A percentile compares a stretch with the other conserved stretches of the same genome.
Conservation (phyloP, 2,113 vertebrate genomes). For the Sialia sialis region DNA sequence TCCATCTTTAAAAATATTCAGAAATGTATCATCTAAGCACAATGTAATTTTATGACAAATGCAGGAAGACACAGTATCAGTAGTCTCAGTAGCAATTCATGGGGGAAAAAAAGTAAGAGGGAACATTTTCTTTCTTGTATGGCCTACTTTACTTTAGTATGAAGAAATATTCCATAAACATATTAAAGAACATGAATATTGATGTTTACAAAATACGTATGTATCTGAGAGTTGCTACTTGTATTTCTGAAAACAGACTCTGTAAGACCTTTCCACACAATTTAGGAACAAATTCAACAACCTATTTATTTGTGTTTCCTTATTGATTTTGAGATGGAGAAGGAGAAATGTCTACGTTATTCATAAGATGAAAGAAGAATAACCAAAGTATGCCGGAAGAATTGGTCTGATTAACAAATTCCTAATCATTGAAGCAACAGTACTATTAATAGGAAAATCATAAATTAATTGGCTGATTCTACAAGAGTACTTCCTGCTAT, state of each 20-base stretch:
- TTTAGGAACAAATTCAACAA: not conserved
- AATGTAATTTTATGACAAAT: not conserved
- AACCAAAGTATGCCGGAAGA: not conserved
- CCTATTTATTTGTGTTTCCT: not conserved
- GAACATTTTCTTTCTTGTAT: not conserved
- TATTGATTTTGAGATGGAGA: not conserved
- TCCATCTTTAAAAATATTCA: not conserved
- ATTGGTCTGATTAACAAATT: not conserved
- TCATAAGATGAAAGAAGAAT: not conserved
- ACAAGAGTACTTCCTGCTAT: not conserved
- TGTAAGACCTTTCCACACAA: not conserved
- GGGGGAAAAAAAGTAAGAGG: not conserved
- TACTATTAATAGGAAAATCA: not conserved
- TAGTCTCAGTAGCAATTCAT: not conserved
- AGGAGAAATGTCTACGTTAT: not conserved
- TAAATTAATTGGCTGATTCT: not conserved
- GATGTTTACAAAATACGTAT: not conserved
- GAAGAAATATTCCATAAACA: not conserved
- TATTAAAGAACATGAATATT: not conserved
- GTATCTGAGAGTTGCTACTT: not conserved
- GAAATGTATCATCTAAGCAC: not conserved
- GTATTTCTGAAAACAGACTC: not conserved
- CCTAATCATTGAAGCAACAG: not conserved
- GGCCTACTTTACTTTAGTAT: not conserved
- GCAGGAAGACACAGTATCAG: not conserved